Evolutionary conservation across 2,888 invertebrate genomes (phyloP).

Genomic region (Sipha maydis): DNA sequence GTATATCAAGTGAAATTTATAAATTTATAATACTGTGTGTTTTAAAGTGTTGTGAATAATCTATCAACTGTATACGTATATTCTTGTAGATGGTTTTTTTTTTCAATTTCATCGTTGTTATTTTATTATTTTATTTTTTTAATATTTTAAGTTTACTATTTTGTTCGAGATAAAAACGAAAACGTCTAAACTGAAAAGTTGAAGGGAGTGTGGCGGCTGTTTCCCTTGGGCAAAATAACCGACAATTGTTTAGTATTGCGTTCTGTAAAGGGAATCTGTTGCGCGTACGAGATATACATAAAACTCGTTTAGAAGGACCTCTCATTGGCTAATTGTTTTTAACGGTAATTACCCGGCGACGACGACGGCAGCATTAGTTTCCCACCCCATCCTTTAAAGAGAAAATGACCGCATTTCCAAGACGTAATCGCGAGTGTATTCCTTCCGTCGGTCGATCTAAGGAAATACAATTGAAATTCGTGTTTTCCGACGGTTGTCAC

Average conservation of each 20-base stretch:
- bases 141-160: slow-evolving; percentile 18
- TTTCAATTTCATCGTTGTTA: slow-evolving; percentile 10
- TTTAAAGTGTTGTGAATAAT: background rate
- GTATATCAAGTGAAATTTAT: background rate
- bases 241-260: slow-evolving; percentile 52
- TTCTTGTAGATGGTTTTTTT: background rate
- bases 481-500: slow-evolving; percentile 13
- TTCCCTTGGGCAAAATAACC: slow-evolving; percentile 58
- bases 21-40: background rate
- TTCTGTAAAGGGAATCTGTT: slow-evolving; percentile 44
- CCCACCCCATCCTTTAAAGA: slow-evolving; percentile 19
- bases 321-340: slow-evolving; percentile 55
- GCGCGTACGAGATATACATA: slow-evolving; percentile 31
- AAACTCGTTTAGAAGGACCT: slow-evolving; percentile 56
- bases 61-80: background rate
- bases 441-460: slow-evolving; percentile 42
- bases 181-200: slow-evolving; percentile 46
- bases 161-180: slow-evolving; percentile 43
- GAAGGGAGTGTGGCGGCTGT: slow-evolving; percentile 16
- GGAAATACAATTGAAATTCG: slow-evolving; percentile 51
- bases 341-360: slow-evolving; percentile 59
- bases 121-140: background rate
- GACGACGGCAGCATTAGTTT: slow-evolving; percentile 33
- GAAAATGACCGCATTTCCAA: slow-evolving; percentile 59
- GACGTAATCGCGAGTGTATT: slow-evolving; percentile 47